phyloP scores from a whole-genome alignment of 2,888 invertebrate species.

The Palloptera scutellata region DNA sequence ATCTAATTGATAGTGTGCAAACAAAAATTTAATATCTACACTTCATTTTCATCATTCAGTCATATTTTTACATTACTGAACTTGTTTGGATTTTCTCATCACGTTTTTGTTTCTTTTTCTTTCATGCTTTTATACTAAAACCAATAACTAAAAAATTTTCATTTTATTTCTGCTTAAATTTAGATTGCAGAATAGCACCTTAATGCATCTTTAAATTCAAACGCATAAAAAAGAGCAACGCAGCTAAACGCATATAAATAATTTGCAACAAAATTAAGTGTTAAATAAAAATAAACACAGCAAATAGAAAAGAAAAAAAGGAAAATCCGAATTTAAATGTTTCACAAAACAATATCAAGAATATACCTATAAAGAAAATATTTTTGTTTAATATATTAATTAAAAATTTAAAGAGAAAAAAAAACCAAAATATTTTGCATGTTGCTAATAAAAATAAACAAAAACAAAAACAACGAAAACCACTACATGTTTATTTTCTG shows the following conservation, averaged over 20 bases:
- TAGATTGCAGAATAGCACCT: constrained; percentile 65
- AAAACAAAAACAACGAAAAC: constrained; percentile 20
- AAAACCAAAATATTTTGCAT: too few species aligned
- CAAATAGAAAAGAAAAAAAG: background rate
- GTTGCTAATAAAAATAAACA: background rate
- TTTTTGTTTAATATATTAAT: constrained; percentile 1
- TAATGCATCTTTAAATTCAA: constrained; percentile 64
- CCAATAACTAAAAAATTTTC: constrained; percentile 35
- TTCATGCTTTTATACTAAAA: constrained; percentile 27
- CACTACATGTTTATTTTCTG: background rate
- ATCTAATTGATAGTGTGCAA: background rate
- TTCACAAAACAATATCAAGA: constrained; percentile 30
- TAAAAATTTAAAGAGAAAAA: constrained; percentile 3
- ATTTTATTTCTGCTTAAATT: constrained; percentile 44
- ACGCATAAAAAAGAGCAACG: constrained; percentile 17
- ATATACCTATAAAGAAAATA: constrained; percentile 16
- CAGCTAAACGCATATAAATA: constrained; percentile 5
- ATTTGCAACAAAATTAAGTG: background rate
- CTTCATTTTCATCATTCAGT: too few species aligned
- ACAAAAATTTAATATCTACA: too few species aligned
- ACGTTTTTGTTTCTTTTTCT: background rate
- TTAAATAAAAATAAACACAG: background rate
- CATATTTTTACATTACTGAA: too few species aligned
- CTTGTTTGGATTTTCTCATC: background rate
- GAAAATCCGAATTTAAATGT: constrained; percentile 11